Conservation (phyloP, 2,113 vertebrate genomes). For the Picathartes gymnocephalus region DNA sequence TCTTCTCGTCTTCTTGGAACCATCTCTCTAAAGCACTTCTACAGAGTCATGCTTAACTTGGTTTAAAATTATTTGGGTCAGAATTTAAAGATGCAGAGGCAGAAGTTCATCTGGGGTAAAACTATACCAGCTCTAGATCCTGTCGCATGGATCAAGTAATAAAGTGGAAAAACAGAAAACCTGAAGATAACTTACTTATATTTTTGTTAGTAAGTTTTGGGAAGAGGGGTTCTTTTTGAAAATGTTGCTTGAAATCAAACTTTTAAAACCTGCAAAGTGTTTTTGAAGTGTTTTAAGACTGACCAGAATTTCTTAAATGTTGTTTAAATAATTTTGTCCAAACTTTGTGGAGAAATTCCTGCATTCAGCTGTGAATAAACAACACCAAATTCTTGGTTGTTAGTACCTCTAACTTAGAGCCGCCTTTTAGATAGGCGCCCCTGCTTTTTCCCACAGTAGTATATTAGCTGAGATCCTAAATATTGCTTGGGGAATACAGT, state of each 20-base stretch:
- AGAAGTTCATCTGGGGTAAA: background rate
- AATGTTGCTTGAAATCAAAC: background rate
- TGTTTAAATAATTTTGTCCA: background rate
- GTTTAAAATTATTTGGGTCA: background rate
- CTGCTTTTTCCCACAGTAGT: background rate
- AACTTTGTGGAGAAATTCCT: background rate
- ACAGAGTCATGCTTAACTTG: background rate
- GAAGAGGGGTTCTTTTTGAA: background rate
- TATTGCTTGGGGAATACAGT: background rate
- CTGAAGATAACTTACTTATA: background rate
- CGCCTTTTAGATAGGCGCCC: background rate
- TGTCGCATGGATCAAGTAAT: background rate
- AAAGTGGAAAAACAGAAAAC: background rate
- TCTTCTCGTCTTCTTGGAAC: background rate
- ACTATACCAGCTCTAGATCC: background rate
- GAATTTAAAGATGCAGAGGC: background rate
- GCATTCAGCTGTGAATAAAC: background rate
- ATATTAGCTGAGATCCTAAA: background rate
- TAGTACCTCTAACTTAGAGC: background rate
- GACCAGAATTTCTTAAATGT: background rate
- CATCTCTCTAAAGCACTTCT: background rate
- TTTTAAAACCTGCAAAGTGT: background rate
- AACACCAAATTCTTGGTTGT: background rate
- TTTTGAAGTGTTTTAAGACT: background rate
- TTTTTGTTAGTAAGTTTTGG: background rate